Conservation (phyloP, 2,113 vertebrate genomes). For the Pholis gunnellus region DNA sequence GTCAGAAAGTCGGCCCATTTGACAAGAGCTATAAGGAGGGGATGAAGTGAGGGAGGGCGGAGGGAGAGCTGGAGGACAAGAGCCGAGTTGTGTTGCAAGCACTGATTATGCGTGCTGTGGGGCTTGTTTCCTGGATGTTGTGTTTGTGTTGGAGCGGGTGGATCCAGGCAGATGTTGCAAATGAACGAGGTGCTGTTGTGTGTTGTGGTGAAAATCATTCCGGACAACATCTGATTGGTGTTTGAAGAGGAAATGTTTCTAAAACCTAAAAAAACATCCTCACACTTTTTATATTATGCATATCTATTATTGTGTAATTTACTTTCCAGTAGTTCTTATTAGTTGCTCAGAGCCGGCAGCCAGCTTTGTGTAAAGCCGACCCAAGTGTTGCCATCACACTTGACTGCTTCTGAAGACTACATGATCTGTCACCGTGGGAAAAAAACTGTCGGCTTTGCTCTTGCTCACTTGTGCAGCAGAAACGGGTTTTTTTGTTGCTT, state of each 20-base stretch:
- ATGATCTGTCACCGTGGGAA: slow-evolving; percentile 5
- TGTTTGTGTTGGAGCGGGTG: slow-evolving; percentile 82
- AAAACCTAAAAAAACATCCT: neutral
- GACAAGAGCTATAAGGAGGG: slow-evolving; percentile 64
- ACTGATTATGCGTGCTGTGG: slow-evolving; percentile 71
- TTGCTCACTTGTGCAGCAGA: slow-evolving; percentile 12
- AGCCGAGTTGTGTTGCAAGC: slow-evolving; percentile 71
- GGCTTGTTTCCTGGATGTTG: slow-evolving; percentile 70
- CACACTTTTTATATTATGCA: neutral
- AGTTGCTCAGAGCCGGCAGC: neutral
- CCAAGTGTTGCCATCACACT: neutral
- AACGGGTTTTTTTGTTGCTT: neutral
- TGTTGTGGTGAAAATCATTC: slow-evolving; percentile 39
- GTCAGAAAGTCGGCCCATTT: slow-evolving; percentile 60
- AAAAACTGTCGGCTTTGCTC: slow-evolving; percentile 2
- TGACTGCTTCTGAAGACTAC: neutral
- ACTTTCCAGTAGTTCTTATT: slow-evolving; percentile 7
- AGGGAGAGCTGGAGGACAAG: slow-evolving; percentile 65
- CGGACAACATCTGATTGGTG: slow-evolving; percentile 56
- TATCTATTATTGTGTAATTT: slow-evolving; percentile 17
- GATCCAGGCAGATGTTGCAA: slow-evolving; percentile 81
- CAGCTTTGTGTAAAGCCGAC: slow-evolving; percentile 5
- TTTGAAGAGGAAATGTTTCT: slow-evolving; percentile 29
- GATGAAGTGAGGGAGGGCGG: slow-evolving; percentile 46
- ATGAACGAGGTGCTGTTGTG: slow-evolving; percentile 78